These are phyloP conservation scores for Okapia johnstoni DNA, from an alignment of 2,113 vertebrate species.

Conservation along the genomic window DNA sequence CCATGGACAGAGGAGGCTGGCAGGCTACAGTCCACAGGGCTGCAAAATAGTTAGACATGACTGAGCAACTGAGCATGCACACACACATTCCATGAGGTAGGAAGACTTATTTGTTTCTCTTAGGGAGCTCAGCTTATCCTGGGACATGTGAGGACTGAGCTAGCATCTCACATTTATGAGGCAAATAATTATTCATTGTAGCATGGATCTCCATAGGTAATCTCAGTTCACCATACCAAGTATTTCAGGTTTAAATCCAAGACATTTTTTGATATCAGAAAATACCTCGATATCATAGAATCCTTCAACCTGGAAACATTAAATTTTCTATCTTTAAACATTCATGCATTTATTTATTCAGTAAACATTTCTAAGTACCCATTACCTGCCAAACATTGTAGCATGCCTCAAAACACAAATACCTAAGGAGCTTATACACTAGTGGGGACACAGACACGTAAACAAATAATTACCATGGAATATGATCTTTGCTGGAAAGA, in stretches of 20 bases:
- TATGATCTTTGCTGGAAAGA: neutral
- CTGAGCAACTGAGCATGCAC: neutral
- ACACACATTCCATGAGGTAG: neutral
- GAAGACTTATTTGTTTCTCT: neutral
- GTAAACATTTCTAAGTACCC: neutral
- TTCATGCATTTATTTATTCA: neutral
- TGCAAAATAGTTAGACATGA: neutral
- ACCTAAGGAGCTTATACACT: neutral
- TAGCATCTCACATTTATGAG: neutral
- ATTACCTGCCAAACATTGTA: neutral
- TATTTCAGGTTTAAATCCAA: slow-evolving; percentile 12
- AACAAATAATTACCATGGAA: neutral
- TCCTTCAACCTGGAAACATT: neutral
- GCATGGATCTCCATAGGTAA: neutral
- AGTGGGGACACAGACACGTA: neutral
- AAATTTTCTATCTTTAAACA: neutral
- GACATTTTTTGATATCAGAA: neutral
- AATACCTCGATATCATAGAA: neutral
- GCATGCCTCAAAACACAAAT: neutral
- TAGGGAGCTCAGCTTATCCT: neutral
- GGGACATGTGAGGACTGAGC: neutral
- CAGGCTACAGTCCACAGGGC: neutral
- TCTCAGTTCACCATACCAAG: neutral
- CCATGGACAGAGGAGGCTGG: neutral
- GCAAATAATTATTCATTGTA: neutral